Evolutionary conservation across 2,113 vertebrate species (phyloP), one percentile per base, ranked within the genome.

Genomic region (Channa maculata): DNA sequence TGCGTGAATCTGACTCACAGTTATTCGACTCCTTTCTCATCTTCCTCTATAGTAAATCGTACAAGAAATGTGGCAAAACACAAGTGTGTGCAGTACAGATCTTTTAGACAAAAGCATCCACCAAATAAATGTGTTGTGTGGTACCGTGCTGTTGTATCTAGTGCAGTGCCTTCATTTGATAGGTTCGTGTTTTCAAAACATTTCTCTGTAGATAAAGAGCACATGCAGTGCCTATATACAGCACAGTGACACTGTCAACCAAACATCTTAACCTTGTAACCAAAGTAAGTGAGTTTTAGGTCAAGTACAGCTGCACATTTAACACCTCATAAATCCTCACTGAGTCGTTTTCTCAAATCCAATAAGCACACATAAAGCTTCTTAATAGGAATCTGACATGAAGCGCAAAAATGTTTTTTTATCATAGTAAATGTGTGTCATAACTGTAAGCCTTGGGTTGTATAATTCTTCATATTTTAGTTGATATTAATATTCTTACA

Each of bases 271-370:
- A 41, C 39, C 39, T 41, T 41, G 39, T 7, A 4, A 41, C 39
- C 39, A 41, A 41, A 41, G 6, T 41, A 41, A 7, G 39, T 41
- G 39, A 41, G 39, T 7, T 41, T 41, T 7, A 41, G 39, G 39
- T 7, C 39, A 13, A 13, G 10, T 55, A 14, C 3, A 55, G 13
- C 14, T 4, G 11, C 5, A 2, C 5, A 2, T 53, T 55, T 15
- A 13, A 67, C 59, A 54, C 55, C 48, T 41, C 45, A 45, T 43
- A 36, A 78, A 77, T 11, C 12, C 8, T 46, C 57, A 45, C 24
- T 55, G 49, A 60, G 34, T 9, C 38, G 2, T 15, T 43, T 59
- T 51, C 24, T 12, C 5, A 36, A 15, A 55, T 4, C 5, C 39
- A 53, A 13, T 41, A 14, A 55, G 6, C 24, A 36, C 24, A 9